phyloP scores from a whole-genome alignment of 2,113 vertebrate species.

The Empidonax alnorum region DNA sequence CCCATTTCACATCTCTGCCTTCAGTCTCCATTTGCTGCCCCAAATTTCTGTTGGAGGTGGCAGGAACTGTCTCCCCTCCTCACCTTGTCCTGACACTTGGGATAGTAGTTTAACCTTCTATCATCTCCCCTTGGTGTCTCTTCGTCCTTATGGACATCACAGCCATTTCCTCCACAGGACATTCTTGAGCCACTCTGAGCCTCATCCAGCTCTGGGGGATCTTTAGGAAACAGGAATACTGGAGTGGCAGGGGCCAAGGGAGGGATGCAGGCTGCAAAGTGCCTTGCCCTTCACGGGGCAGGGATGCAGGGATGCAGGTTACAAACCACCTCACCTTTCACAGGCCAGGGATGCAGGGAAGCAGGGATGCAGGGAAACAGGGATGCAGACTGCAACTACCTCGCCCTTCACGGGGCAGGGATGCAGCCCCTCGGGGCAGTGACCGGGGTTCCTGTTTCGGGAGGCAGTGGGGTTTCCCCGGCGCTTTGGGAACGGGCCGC shows the following conservation, averaged over 20 bases:
- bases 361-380: background rate
- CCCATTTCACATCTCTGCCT: background rate
- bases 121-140: background rate
- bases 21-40: background rate
- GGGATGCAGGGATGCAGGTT: background rate
- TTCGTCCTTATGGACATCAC: background rate
- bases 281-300: background rate
- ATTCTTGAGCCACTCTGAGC: background rate
- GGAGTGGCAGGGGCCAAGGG: background rate
- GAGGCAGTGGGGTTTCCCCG: background rate
- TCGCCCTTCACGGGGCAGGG: background rate
- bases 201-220: background rate
- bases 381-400: background rate
- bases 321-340: background rate
- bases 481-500: background rate
- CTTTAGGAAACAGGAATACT: background rate
- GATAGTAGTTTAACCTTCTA: background rate
- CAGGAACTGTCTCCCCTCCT: background rate
- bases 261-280: background rate
- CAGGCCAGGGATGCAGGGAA: background rate
- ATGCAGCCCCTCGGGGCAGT: background rate
- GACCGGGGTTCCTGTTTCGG: background rate
- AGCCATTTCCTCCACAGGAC: background rate
- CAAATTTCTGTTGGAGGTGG: background rate
- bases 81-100: background rate